A percentile compares a stretch with the other conserved stretches of the same genome.
Conservation (phyloP, 1,140 invertebrate genomes). For the Hirudo medicinalis region DNA sequence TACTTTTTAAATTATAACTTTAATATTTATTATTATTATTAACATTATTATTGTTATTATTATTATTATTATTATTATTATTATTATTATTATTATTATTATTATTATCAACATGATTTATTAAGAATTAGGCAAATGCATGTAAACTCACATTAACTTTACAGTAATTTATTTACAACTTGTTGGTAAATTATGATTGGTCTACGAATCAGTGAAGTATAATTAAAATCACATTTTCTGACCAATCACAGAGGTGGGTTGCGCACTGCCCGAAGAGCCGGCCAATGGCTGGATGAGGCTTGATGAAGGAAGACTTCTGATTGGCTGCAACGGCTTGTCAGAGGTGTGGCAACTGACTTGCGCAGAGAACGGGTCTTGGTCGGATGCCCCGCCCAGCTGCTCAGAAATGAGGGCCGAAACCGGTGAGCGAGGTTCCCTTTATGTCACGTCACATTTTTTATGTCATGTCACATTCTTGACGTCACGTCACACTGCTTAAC, state of each 20-base stretch:
- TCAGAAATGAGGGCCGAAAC: neutral
- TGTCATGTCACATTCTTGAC: too few relatives aligned
- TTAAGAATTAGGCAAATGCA: too few relatives aligned
- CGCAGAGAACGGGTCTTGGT: slow-evolving; percentile 4
- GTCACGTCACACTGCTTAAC: too few relatives aligned
- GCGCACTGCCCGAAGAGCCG: neutral
- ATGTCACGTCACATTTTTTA: too few relatives aligned
- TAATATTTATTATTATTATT: neutral
- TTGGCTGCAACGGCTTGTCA: slow-evolving; percentile 9
- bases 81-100: too few relatives aligned
- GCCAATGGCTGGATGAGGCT: slow-evolving; percentile 12
- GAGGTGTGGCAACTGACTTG: slow-evolving; percentile 14
- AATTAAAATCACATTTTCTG: neutral
- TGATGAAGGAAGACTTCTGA: neutral
- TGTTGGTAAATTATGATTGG: neutral
- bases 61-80: too few relatives aligned
- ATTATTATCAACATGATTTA: too few relatives aligned
- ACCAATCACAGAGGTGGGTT: neutral
- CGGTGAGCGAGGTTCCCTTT: too few relatives aligned
- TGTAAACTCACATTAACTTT: too few relatives aligned
- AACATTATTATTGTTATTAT: neutral
- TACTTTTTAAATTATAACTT: neutral
- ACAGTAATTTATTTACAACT: neutral
- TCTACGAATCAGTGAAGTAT: neutral
- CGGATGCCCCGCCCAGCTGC: slow-evolving; percentile 3